Conservation (phyloP, 1,140 invertebrate genomes). For the Drosophila navojoa region DNA sequence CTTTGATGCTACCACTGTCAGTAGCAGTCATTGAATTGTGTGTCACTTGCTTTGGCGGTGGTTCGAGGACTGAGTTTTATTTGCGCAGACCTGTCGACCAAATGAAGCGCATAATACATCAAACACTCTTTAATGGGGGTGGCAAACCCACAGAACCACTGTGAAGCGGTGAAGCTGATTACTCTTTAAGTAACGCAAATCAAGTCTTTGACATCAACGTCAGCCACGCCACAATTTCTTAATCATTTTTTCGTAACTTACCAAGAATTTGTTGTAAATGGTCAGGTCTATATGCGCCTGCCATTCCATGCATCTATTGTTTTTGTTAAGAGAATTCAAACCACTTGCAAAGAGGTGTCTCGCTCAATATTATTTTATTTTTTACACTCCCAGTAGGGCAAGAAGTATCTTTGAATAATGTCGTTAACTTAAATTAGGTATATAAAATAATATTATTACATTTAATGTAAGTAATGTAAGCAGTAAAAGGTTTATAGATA, state of each 20-base stretch:
- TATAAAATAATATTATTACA: too few relatives aligned
- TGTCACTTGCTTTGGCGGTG: constrained; percentile 40
- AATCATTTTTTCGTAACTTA: constrained; percentile 48
- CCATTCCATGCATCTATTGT: too few relatives aligned
- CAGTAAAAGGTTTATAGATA: too few relatives aligned
- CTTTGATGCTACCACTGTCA: constrained; percentile 59
- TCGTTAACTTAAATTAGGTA: too few relatives aligned
- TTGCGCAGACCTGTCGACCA: constrained; percentile 83
- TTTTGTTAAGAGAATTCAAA: too few relatives aligned
- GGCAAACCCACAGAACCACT: constrained; percentile 73
- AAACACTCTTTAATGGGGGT: constrained; percentile 82
- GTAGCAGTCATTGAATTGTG: constrained; percentile 43
- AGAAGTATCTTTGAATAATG: too few relatives aligned
- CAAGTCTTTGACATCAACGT: background rate
- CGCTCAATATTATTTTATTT: too few relatives aligned
- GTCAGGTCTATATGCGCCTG: too few relatives aligned
- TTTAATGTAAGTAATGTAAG: too few relatives aligned
- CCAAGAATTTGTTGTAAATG: constrained; percentile 21
- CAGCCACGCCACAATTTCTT: constrained; percentile 13
- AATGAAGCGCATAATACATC: constrained; percentile 84
- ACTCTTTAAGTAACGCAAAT: constrained; percentile 43
- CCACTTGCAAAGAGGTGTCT: too few relatives aligned
- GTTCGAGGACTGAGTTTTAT: constrained; percentile 66
- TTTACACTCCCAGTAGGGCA: too few relatives aligned
- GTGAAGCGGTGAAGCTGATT: constrained; percentile 67